phyloP scores from a whole-genome alignment of 2,888 invertebrate genomes.

The Phlogophora meticulosa region DNA sequence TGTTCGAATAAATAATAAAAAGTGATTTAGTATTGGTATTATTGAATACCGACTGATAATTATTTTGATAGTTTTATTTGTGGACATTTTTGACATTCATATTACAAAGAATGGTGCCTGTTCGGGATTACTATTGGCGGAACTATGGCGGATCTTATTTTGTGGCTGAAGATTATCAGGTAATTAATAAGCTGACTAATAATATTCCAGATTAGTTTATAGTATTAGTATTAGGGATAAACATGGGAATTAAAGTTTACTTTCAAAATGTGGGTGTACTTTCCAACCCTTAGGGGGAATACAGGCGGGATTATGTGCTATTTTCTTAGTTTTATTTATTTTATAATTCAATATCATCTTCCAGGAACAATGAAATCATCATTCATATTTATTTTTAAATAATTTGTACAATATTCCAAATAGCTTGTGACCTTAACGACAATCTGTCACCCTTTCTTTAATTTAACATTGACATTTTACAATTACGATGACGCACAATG shows the following conservation, averaged over 20 bases:
- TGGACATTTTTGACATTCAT: constrained; percentile 10
- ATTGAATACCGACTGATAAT: constrained; percentile 5
- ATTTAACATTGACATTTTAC: constrained; percentile 41
- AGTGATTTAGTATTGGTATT: constrained; percentile 24
- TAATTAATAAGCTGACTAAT: constrained; percentile 25
- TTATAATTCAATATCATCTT: no score
- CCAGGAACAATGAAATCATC: no score
- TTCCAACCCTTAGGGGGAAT: no score
- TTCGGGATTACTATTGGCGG: constrained; percentile 60
- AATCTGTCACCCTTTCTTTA: constrained; percentile 29
- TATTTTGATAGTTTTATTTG: constrained; percentile 8
- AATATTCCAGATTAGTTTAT: neutral
- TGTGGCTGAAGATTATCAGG: constrained; percentile 58
- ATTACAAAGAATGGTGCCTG: constrained; percentile 60
- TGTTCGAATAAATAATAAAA: constrained; percentile 12
- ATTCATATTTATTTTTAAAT: no score
- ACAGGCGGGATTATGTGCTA: no score
- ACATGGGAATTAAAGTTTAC: no score
- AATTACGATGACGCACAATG: constrained; percentile 47
- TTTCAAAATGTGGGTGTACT: no score
- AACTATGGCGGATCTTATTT: constrained; percentile 46
- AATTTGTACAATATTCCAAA: no score
- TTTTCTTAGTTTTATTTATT: no score
- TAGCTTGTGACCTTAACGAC: neutral
- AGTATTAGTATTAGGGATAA: no score